Conservation (phyloP, 2,888 invertebrate species). For the Aspidiotus destructor region DNA sequence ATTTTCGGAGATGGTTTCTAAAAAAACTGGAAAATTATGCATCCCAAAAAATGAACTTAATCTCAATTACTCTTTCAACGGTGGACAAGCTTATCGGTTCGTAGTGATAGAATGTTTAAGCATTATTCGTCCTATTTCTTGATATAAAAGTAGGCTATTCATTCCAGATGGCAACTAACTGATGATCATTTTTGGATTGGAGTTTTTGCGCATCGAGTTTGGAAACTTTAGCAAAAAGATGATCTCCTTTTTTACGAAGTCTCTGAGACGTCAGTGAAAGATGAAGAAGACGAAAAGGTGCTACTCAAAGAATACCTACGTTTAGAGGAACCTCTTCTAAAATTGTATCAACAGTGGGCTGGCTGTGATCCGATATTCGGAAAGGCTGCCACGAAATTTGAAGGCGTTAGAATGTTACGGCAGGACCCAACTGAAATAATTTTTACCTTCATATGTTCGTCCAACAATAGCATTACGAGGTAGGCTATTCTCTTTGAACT, state of each 20-base stretch:
- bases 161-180: slow-evolving; percentile 51
- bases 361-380: slow-evolving; percentile 62
- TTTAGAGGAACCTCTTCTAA: slow-evolving; percentile 57
- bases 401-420: slow-evolving; percentile 78
- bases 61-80: slow-evolving; percentile 40
- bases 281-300: slow-evolving; percentile 43
- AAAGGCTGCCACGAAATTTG: slow-evolving; percentile 56
- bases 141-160: too few relatives aligned
- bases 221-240: slow-evolving; percentile 62
- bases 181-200: slow-evolving; percentile 59
- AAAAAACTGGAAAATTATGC: too few relatives aligned
- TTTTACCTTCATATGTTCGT: slow-evolving; percentile 93
- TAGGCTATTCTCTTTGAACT: slow-evolving; percentile 39
- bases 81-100: slow-evolving; percentile 78
- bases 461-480: slow-evolving; percentile 90
- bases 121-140: too few relatives aligned
- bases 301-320: slow-evolving; percentile 64
- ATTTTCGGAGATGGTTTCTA: too few relatives aligned
- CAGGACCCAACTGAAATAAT: slow-evolving; percentile 90
- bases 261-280: slow-evolving; percentile 8
- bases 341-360: slow-evolving; percentile 67
- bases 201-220: slow-evolving; percentile 61
- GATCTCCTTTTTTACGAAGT: slow-evolving; percentile 52
- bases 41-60: neutral
- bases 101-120: too few relatives aligned